Evolutionary conservation across 2,797 vertebrate genomes (phyloP).

Genomic region (Mus caroli): DNA sequence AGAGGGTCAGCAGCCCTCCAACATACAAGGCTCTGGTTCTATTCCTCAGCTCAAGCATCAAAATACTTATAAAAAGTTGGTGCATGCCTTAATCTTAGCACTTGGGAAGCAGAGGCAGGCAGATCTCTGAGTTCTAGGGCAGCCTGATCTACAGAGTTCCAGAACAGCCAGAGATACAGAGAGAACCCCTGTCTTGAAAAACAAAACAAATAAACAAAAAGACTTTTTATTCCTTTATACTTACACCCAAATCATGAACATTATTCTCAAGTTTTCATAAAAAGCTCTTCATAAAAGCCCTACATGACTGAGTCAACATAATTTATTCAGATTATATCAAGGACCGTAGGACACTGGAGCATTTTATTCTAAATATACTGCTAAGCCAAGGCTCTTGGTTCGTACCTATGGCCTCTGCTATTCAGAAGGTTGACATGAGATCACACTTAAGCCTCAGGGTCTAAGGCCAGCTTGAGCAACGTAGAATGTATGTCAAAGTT

Average conservation of each 20-base stretch:
- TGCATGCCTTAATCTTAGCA: not conserved
- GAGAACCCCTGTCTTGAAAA: not conserved
- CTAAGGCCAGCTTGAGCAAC: not conserved
- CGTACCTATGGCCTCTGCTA: not conserved
- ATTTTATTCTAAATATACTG: conserved; percentile 46
- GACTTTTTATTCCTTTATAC: conserved; percentile 4
- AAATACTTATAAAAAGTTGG: not conserved
- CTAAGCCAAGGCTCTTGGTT: not conserved
- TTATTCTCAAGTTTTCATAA: not conserved
- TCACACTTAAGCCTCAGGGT: not conserved
- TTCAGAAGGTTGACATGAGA: not conserved
- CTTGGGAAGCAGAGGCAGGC: not conserved
- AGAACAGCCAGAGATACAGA: not conserved
- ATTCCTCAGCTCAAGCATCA: not conserved
- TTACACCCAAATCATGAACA: conserved; percentile 24
- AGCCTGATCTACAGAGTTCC: not conserved
- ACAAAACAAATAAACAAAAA: not conserved
- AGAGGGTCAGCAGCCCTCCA: no score
- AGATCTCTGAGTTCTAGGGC: not conserved
- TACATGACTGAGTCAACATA: not conserved
- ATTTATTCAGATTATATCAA: not conserved
- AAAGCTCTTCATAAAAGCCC: not conserved
- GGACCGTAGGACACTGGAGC: not conserved
- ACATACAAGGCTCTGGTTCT: not conserved
- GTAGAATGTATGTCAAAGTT: not conserved